Percentiles rank a stretch among this genome's conserved stretches.
phyloP scores from a whole-genome alignment of 2,797 vertebrate species.

The Pangasius macronema region DNA sequence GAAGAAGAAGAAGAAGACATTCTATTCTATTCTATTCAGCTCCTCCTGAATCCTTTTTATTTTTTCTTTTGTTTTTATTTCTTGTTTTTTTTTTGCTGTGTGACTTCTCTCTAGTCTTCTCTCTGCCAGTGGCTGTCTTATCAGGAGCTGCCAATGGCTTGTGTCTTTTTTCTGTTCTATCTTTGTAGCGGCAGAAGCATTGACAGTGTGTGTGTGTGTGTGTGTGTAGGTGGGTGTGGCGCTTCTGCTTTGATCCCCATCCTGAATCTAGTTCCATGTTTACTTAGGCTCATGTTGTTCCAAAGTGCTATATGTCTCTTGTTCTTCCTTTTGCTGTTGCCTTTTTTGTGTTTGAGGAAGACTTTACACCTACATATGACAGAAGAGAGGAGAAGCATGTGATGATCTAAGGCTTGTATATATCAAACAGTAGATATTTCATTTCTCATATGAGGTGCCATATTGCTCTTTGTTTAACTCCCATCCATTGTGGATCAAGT shows the following conservation, averaged over 20 bases:
- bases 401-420: background rate
- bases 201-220: background rate
- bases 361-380: background rate
- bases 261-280: slow-evolving; percentile 1
- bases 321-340: background rate
- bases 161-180: slow-evolving; percentile 18
- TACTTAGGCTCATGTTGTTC: background rate
- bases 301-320: no score
- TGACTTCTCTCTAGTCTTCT: background rate
- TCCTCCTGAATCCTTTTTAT: background rate
- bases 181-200: background rate
- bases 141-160: slow-evolving; percentile 31
- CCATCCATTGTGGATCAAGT: no score
- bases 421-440: background rate
- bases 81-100: background rate
- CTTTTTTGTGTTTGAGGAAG: background rate
- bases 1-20: no score
- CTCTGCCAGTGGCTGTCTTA: background rate
- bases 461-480: background rate
- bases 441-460: background rate
- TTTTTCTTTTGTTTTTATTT: background rate
- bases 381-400: background rate
- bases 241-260: slow-evolving; percentile 14
- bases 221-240: background rate
- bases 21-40: no score